Base-by-base conservation (phyloP, 2,888 invertebrate species). In the Pristionchus entomophagus region DNA sequence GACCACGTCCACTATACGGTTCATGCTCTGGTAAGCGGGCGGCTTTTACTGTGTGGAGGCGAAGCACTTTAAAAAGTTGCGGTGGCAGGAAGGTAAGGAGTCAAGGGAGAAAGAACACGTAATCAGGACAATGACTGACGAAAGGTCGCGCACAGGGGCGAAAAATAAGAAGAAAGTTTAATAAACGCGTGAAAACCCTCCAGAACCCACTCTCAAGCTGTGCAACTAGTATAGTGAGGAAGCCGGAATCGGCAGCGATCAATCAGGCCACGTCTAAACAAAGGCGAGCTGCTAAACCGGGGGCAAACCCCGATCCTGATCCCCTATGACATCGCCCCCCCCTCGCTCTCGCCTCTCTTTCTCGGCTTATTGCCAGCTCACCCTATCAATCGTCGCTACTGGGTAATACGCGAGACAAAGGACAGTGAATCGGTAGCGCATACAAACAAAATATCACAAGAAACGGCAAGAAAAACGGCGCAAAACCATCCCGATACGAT, bases 1-100 rank as follows among this genome's bases (percentile, higher is more conserved):
- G 73, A 73, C 73, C 73, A 12, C 41, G 73, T 73, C 73, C 73
- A 73, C 73, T 73, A 73, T 73, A 73, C 73, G 73, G 73, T 73
- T 73, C 73, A 73, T 41, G 73, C 69, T 38, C 69, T n/a, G 69
- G 38, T 38, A 38, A n/a, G n/a, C n/a, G n/a, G n/a, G n/a, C n/a
- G 38, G 38, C 69, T 69, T 69, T 69, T 69, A 69, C 69, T 69
- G 38, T n/a, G 38, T 65, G 65, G 35, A 35, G 69, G 22, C 69
- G n/a, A 56, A 56, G 69, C 35, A 69, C 6, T 32, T 12, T 56
- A 56, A 56, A 26, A 56, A 56, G 56, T 26, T 53, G 51, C 26
- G 59, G 29, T 12, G 26, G 26, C 62, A 59, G 12, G 26, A 17
- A 26, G 32, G n/a, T 32, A 32, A 14, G 29, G 59, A 59, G n/a